Evolutionary conservation across 1,140 invertebrate species (phyloP), one percentile per base, ranked within the genome.

Genomic region (Polyergus mexicanus): DNA sequence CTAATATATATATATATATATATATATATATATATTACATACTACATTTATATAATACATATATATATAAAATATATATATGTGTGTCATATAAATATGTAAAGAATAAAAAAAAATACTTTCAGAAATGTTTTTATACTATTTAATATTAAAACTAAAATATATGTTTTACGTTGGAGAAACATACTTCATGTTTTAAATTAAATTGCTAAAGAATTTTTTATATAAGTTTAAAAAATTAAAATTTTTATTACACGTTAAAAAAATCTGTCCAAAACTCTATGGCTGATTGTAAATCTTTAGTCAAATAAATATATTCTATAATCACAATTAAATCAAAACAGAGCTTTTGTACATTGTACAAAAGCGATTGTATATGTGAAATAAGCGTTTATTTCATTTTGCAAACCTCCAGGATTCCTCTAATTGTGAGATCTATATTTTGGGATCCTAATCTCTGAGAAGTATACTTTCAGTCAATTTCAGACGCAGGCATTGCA

Each of bases 401-500:
- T 74, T 58, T 1, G n/a, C 13, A 41, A 65, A 77, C 16, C 13
- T 41, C 16, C 1, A 51, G 47, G 4, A 19, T 19, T 2, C 5
- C 3, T 51, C 41, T 16, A 11, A 44, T 11, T 44, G 41, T 44
- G 13, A 69, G 35, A 68, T 68, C 28, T 65, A 22, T 66, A 66
- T 25, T 56, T 58, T 80, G 28, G 10, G 11, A 11, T 7, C 11
- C 13, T 22, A 19, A 51, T 4, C 1, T 44, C 63, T 22, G 11
- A 78, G 54, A 80, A 13, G 13, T 69, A 58, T 84, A 51, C 11
- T n/a, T 71, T 86, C 91, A 95, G 69, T 94, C 93, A 71, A 94
- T 91, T 84, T 95, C 95, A 5, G 44, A 93, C 86, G 88, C 97
- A 97, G 54, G 94, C 93, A 94, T 97, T 96, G 93, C 97, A 97